Base-by-base conservation (phyloP, 37 sponge, comb jelly and placozoan species). In the Cladorhizidae sp. region DNA sequence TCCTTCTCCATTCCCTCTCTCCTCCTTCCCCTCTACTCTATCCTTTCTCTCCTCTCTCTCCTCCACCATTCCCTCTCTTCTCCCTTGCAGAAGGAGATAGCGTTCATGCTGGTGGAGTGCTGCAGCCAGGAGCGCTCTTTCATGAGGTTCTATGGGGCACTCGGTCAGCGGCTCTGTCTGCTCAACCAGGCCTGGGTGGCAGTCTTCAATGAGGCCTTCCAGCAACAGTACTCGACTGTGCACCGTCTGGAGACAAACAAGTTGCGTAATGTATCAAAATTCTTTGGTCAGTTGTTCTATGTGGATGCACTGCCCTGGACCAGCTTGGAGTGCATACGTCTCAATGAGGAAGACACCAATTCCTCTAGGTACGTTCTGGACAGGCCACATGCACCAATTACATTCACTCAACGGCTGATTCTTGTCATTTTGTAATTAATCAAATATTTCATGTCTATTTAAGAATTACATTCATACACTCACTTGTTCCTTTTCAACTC, bases 241-340 rank as follows among this genome's bases (percentile, higher is more conserved):
- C 99, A 98, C 62, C 88, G 99, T 22, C 75, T 96, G 80, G 99
- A 98, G 76, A 96, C 99, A 18, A 96, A 94, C 80, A 98, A 96
- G 79, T 83, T 98, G 29, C 85, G 99, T 26, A 98, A 98, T 83
- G 89, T 92, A 33, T 93, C 91, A 54, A 89, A 92, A 75, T 91
- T 94, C 59, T 98, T 92, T 88, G 93, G 93, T 0, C 95, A 96
- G 45, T 67, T 98, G 70, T 88, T 96, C 70, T 96, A 91, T 80
- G 81, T 89, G 36, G 99, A 98, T 68, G 99, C 99, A 1, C 74
- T 96, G 31, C 99, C 99, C 11, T 98, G 99, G 99, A 96, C 97
- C 22, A 65, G 83, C 36, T 51, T 98, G 74, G 85, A 87, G 0
- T 94, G 95, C 67, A 85, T 98, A 36, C 92, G 87, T 41, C 89